Percentiles rank a stretch among this genome's conserved stretches.
These are phyloP conservation scores for Heliocidaris erythrogramma DNA, from an alignment of 35 echinoderm and acorn worm species.

Conservation along the genomic window DNA sequence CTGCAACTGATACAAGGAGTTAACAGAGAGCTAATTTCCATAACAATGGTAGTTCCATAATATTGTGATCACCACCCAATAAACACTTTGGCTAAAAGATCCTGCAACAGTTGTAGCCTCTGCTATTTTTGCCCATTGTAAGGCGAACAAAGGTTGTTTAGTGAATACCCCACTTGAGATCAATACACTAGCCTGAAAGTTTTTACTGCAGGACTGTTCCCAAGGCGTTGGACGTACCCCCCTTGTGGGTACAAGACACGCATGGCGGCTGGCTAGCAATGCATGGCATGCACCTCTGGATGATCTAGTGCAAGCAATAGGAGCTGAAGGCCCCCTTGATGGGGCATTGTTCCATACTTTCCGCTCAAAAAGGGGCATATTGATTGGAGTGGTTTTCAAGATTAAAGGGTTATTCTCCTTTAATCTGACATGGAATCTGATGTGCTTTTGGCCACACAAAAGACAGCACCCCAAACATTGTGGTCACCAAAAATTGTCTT, in stretches of 20 bases:
- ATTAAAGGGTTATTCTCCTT: conserved; percentile 17
- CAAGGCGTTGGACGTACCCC: neutral
- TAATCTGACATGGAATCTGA: conserved; percentile 27
- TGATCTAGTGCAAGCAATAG: neutral
- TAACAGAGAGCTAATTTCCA: neutral
- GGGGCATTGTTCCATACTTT: neutral
- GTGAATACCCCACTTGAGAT: conserved; percentile 16
- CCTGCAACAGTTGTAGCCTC: neutral
- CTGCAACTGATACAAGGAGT: neutral
- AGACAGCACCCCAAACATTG: neutral
- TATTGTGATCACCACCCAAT: neutral
- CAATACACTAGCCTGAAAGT: conserved; percentile 9
- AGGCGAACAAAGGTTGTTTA: neutral
- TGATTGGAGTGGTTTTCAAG: conserved; percentile 26
- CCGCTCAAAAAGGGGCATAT: conserved; percentile 2
- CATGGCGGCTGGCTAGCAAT: neutral
- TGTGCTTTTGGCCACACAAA: neutral
- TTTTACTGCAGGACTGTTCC: neutral
- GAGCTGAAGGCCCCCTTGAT: conserved; percentile 24
- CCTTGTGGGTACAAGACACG: neutral
- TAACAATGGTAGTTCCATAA: neutral
- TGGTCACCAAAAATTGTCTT: conserved; percentile 9
- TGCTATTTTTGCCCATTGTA: neutral
- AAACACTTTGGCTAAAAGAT: neutral
- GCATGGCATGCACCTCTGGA: neutral